Base-by-base conservation (phyloP, 1,140 invertebrate genomes). In the Melanaphis sacchari region DNA sequence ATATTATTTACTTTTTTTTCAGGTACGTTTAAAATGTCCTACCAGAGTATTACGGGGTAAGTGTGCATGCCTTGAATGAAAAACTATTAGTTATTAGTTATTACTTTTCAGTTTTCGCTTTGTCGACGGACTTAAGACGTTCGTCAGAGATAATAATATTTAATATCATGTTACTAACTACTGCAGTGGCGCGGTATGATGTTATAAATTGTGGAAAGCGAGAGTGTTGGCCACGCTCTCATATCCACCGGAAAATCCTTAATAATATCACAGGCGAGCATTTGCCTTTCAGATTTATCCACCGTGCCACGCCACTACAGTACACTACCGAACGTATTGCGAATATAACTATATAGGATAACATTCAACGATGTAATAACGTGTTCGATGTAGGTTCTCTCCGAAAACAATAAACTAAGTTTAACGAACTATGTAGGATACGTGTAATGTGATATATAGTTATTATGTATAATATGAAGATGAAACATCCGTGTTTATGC, bases 1-100 rank as follows among this genome's bases (percentile, higher is more conserved):
- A 15, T 26, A 2, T 36, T 24, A 15, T 91, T 91, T 18, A 84
- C 38, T 92, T 52, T 49, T 92, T 31, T 93, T 93, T 84, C 76
- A 93, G 91, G 91, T 93, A 93, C 31, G 76, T 84, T 91, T 9
- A 18, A 38, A 49, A 52, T 40, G 9, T 52, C 38, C 1, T 8
- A 9, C 8, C n/a, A 3, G 46, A 9, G 1, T 41, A 76, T 18
- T n/a, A 15, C 21, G 22, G 52, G 88, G 88, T 59, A 59, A 90
- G 88, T 88, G 26, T 8, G 59, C n/a, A n/a, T n/a, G n/a, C 31
- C 15, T n/a, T n/a, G 31, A 18, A 18, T n/a, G 59, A 15, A 76
- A n/a, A n/a, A n/a, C 26, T 7, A 11, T 66, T 36, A n/a, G 31
- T 76, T 76, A 76, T 76, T 66, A 76, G 59, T 76, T 76, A n/a